Base-by-base conservation (phyloP, 2,113 vertebrate genomes). In the Atrichornis clamosus region DNA sequence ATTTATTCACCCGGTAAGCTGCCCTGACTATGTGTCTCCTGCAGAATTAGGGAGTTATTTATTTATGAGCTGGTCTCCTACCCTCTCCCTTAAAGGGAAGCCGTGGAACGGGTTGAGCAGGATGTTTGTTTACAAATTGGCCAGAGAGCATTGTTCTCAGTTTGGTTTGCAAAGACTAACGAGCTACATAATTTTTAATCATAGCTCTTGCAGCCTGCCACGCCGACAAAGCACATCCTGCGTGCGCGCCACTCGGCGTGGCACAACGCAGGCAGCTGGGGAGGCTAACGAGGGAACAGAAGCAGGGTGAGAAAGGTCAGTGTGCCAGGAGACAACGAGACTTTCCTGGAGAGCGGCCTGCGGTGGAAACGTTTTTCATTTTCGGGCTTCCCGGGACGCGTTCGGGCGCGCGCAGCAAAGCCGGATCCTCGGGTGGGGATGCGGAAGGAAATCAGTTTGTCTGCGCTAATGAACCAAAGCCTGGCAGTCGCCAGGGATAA, bases 101-200 rank as follows among this genome's bases (percentile, higher is more conserved):
- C 83, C 35, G 7, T 3, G 26, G 86, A 80, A 90, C 96, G 79
- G 81, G 95, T 88, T 95, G 93, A 97, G 39, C 78, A 84, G 91
- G 94, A 92, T 79, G 91, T 80, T 95, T 93, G 93, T 93, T 95
- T 91, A 83, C 91, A 86, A 97, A 97, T 86, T 46, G 93, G 89
- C 89, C 97, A 72, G 91, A 91, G 93, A 97, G 82, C 88, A 47
- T 95, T 95, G 92, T 95, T 96, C 63, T 79, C 64, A 2, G 39
- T 93, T 97, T 97, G 96, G 97, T 97, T 97, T 92, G 90, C 76
- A 69, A 35, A 70, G 81, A 74, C 67, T 97, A 97, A 98, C 89
- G 96, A 97, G 89, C 87, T 94, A 81, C 89, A 95, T 95, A 91
- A 97, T 96, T 98, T 97, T 97, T 96, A 97, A 97, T 97, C 96